Conservation (phyloP, 2,797 vertebrate species). For the Vespertilio murinus region DNA sequence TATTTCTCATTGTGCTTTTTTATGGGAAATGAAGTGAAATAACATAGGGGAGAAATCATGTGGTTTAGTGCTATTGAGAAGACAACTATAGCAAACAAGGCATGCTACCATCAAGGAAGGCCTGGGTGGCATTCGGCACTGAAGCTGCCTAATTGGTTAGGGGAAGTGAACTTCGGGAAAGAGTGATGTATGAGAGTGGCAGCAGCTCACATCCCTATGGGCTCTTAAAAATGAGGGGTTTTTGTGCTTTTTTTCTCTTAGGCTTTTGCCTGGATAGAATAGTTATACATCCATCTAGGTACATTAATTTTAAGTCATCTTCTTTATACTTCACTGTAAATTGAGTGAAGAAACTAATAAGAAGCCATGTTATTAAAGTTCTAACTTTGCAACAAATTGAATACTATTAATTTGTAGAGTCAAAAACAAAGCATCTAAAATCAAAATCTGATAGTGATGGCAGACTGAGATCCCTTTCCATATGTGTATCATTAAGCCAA, state of each 20-base stretch:
- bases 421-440: not conserved
- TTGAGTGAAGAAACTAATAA: conserved; percentile 30
- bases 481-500: not conserved
- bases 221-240: conserved; percentile 11
- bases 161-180: not conserved
- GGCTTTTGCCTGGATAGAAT: not conserved
- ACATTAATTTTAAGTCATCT: conserved; percentile 7
- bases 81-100: conserved; percentile 54
- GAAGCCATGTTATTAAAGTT: not conserved
- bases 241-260: not conserved
- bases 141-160: not conserved
- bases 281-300: not conserved
- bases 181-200: not conserved
- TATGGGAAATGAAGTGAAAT: conserved; percentile 74
- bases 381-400: not conserved
- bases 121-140: not conserved
- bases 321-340: not conserved
- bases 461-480: not conserved
- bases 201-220: not conserved
- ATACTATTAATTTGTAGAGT: not conserved
- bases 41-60: conserved; percentile 56
- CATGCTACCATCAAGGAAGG: not conserved
- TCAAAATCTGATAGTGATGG: not conserved
- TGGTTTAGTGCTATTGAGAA: conserved; percentile 36
- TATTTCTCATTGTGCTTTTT: conserved; percentile 70